phyloP scores from a whole-genome alignment of 2,797 vertebrate species.

The Cyclopterus lumpus region DNA sequence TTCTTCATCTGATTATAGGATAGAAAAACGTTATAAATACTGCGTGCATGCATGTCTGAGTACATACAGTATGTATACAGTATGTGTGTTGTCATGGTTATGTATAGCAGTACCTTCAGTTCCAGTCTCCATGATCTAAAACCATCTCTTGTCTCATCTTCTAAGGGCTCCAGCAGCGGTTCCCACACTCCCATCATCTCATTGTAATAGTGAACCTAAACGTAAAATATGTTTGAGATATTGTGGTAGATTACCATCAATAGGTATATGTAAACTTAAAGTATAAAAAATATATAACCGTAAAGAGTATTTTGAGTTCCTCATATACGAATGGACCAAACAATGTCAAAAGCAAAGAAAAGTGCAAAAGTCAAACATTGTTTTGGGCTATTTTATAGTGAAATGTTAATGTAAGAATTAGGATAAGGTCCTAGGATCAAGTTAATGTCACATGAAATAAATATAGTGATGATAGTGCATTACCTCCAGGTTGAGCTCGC shows the following conservation, averaged over 20 bases:
- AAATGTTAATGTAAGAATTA: neutral
- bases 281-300: neutral
- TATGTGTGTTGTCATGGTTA: neutral
- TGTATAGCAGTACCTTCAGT: constrained; percentile 85
- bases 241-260: neutral
- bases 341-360: constrained; percentile 10
- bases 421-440: neutral
- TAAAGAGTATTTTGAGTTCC: neutral
- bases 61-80: neutral
- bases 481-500: constrained; percentile 87
- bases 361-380: neutral
- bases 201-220: constrained; percentile 95
- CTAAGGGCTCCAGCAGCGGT: constrained; percentile 95
- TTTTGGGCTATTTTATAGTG: neutral
- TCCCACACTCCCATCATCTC: constrained; percentile 98
- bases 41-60: neutral
- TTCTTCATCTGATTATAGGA: constrained; percentile 91
- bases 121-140: constrained; percentile 93
- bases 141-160: constrained; percentile 89
- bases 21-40: neutral
- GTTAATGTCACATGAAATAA: neutral
- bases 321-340: neutral
- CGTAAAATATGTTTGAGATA: constrained; percentile 9
- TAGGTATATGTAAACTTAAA: neutral
- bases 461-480: constrained; percentile 2